A percentile compares a stretch with the other conserved stretches of the same genome.
phyloP scores from a whole-genome alignment of 2,113 vertebrate genomes.

The Dissostichus mawsoni region DNA sequence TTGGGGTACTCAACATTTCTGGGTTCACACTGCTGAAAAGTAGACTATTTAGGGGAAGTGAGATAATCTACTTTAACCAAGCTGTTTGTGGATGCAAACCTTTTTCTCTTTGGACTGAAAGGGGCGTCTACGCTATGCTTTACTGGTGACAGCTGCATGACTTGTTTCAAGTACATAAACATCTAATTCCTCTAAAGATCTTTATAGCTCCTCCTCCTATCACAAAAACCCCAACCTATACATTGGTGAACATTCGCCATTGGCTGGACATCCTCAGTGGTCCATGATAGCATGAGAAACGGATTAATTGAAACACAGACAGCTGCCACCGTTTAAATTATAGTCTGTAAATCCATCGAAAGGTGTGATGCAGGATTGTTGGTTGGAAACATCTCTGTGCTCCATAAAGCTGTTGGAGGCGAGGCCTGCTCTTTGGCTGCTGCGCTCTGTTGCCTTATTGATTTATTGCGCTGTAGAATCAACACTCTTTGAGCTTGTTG shows the following conservation, averaged over 20 bases:
- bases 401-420: neutral
- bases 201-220: neutral
- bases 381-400: neutral
- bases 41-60: too few relatives aligned
- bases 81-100: neutral
- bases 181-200: neutral
- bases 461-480: slow-evolving; percentile 16
- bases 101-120: neutral
- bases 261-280: neutral
- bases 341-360: too few relatives aligned
- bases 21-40: too few relatives aligned
- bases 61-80: neutral
- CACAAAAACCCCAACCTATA: neutral
- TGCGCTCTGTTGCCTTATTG: neutral
- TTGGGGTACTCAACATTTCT: too few relatives aligned
- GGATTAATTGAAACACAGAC: neutral
- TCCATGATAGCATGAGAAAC: neutral
- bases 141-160: neutral
- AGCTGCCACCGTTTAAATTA: neutral
- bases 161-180: neutral
- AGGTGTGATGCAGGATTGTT: too few relatives aligned
- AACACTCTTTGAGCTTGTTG: neutral
- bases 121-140: neutral
- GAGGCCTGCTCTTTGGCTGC: neutral
- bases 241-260: neutral